Evolutionary conservation across 2,888 invertebrate species (phyloP).

Genomic region (Epistrophella euchroma): DNA sequence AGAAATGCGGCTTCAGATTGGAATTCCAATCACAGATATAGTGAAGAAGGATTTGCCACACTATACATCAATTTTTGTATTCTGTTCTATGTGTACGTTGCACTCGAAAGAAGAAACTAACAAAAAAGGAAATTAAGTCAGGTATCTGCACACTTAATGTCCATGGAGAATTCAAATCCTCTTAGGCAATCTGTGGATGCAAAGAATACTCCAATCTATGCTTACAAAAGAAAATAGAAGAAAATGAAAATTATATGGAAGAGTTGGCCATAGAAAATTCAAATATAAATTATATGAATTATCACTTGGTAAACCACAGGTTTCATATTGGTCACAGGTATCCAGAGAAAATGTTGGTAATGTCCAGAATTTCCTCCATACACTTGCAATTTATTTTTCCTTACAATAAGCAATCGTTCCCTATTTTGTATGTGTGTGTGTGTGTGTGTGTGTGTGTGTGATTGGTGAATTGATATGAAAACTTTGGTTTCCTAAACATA

Average conservation of each 20-base stretch:
- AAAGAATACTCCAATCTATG: conserved; percentile 11
- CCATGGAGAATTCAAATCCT: conserved; percentile 50
- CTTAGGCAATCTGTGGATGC: conserved; percentile 34
- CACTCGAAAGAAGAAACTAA: not conserved
- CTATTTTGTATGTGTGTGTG: not conserved
- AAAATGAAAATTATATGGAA: not conserved
- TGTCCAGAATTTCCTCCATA: conserved; percentile 25
- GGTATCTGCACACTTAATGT: conserved; percentile 46
- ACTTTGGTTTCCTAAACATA: conserved; percentile 56
- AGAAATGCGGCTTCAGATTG: conserved; percentile 70
- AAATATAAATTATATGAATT: conserved; percentile 64
- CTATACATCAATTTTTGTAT: conserved; percentile 42
- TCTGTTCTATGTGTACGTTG: conserved; percentile 28
- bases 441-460: too few relatives aligned
- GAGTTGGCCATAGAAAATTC: conserved; percentile 32
- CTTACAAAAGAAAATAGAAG: conserved; percentile 7
- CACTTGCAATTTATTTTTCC: not conserved
- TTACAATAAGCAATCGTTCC: conserved; percentile 32
- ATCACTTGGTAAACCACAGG: conserved; percentile 60
- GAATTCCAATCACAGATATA: conserved; percentile 73
- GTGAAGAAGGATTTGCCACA: conserved; percentile 61
- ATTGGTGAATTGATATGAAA: conserved; percentile 62
- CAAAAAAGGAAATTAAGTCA: conserved; percentile 54
- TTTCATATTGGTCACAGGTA: not conserved
- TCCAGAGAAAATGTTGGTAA: conserved; percentile 20